A percentile compares a stretch with the other conserved stretches of the same genome.
phyloP scores from a whole-genome alignment of 2,888 invertebrate species.

The Dasypogon diadema region DNA sequence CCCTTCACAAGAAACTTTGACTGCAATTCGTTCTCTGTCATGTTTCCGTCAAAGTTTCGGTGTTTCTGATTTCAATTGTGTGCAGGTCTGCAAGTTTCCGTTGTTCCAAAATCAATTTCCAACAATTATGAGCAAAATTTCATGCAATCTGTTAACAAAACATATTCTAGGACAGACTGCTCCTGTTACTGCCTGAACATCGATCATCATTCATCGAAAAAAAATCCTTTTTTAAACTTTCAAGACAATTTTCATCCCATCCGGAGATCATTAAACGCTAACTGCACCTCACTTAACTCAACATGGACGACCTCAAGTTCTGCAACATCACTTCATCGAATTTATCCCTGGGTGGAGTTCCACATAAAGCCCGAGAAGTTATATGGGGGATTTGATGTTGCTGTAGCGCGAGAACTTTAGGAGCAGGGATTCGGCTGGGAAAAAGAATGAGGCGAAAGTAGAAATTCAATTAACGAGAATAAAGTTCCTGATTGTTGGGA shows the following conservation, averaged over 20 bases:
- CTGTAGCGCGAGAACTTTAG: background rate
- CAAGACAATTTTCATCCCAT: background rate
- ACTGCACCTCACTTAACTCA: background rate
- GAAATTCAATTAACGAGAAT: constrained; percentile 29
- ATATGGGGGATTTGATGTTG: background rate
- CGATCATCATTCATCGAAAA: too few relatives aligned
- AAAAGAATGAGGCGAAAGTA: background rate
- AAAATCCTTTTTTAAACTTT: background rate
- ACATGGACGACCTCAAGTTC: background rate
- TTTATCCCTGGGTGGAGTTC: background rate
- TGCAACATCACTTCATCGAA: background rate
- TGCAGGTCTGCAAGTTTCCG: background rate
- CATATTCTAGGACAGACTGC: too few relatives aligned
- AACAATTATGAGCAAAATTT: too few relatives aligned
- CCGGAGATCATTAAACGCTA: background rate
- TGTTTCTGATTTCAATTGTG: background rate
- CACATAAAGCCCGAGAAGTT: constrained; percentile 13
- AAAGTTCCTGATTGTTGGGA: constrained; percentile 25
- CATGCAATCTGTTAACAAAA: too few relatives aligned
- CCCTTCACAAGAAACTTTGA: background rate
- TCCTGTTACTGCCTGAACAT: too few relatives aligned
- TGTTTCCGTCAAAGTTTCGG: constrained; percentile 1
- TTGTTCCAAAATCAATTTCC: background rate
- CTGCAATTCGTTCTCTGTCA: background rate
- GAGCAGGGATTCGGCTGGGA: background rate